Base-by-base conservation (phyloP, 64 coral and sea anemone species). In the Exaiptasia diaphana region DNA sequence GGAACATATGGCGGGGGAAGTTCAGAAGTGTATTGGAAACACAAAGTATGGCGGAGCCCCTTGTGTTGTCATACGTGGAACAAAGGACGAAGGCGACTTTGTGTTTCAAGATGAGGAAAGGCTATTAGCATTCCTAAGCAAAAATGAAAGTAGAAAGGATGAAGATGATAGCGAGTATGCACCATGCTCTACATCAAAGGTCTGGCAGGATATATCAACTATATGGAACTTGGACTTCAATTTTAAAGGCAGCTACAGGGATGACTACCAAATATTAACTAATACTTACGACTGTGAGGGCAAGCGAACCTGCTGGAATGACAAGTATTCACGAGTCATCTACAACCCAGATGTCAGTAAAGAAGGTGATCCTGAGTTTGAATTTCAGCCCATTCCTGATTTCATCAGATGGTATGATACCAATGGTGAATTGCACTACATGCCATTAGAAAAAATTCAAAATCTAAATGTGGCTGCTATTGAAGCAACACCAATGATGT, bases 361-460 rank as follows among this genome's bases (percentile, higher is more conserved):
- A 42, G 7, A 75, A 0, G 1, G 53, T 39, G 46, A 54, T 10
- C 41, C 21, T 0, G 33, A 71, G 38, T 23, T 71, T 23, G 50
- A 59, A 32, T 71, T 22, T 50, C 81, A 84, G 37, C 86, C 86
- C 34, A 61, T 89, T 44, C 86, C 86, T 49, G 86, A 89, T 31
- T 89, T 61, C 42, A 38, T 73, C 35, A 18, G 64, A 54, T 84
- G 81, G 86, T 41, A 59, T 11, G 22, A 61, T 23, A 73, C 86
- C 13, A 40, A 26, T n/a, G 76, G 67, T 12, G 86, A 89, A 18
- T 68, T 81, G 13, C 86, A 89, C 41, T 89, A 89, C 38, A 30
- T 89, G 21, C 67, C 65, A 33, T 62, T 81, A 4, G 24, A 89
- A 60, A 80, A 89, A 25, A 25, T 58, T 38, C 23, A 34, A 3